These are phyloP conservation scores for Mizuhopecten yessoensis DNA, from an alignment of 1,140 invertebrate species.

Conservation along the genomic window DNA sequence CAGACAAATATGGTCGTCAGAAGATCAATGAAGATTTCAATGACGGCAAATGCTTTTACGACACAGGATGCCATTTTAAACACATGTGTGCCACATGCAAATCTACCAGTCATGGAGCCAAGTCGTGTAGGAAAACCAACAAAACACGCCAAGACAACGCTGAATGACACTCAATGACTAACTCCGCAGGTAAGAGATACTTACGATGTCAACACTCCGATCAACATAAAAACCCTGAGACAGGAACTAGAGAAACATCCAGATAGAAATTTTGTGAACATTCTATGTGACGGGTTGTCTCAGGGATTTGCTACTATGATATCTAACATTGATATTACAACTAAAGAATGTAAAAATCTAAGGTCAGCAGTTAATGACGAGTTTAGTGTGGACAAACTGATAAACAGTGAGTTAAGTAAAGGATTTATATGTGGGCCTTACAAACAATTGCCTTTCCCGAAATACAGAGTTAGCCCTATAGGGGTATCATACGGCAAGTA, in stretches of 20 bases:
- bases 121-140: neutral
- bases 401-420: too few species aligned
- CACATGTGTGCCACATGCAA: constrained; percentile 43
- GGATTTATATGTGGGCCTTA: too few species aligned
- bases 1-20: neutral
- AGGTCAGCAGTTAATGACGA: constrained; percentile 35
- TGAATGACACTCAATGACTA: too few species aligned
- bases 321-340: neutral
- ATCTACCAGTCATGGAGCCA: neutral
- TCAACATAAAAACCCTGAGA: neutral
- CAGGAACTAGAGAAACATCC: neutral
- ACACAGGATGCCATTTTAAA: neutral
- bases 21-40: constrained; percentile 41
- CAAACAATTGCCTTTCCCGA: too few species aligned
- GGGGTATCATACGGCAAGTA: too few species aligned
- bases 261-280: constrained; percentile 25
- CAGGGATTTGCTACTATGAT: constrained; percentile 47
- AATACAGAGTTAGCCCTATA: too few species aligned
- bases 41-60: neutral
- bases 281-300: neutral
- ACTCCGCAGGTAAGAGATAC: too few species aligned
- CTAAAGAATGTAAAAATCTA: constrained; percentile 41
- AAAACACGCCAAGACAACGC: neutral
- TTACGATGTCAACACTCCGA: neutral
- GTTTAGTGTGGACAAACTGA: constrained; percentile 43